Conservation (phyloP, 2,113 vertebrate genomes). For the Heloderma charlesbogerti region DNA sequence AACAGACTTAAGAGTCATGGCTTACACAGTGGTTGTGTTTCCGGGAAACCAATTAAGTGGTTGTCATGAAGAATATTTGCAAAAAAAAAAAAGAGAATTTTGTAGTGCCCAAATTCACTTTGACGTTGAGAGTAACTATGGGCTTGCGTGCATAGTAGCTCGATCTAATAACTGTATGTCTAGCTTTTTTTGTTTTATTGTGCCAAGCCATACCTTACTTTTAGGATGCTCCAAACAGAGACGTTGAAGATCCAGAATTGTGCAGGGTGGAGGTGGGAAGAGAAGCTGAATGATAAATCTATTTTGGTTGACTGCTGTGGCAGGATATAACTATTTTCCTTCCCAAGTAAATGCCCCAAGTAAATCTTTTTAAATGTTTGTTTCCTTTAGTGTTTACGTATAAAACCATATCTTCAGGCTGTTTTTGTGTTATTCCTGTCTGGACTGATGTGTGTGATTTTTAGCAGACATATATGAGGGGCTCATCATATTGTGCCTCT, state of each 20-base stretch:
- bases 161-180: background rate
- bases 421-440: background rate
- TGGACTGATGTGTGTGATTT: background rate
- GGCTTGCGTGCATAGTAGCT: background rate
- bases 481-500: background rate
- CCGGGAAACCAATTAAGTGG: background rate
- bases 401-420: slow-evolving; percentile 8
- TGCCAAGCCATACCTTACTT: background rate
- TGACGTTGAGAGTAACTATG: background rate
- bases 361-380: background rate
- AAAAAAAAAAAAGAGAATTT: background rate
- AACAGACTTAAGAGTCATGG: background rate
- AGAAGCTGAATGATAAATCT: background rate
- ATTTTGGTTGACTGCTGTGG: background rate
- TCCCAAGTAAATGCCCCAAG: background rate
- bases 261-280: background rate
- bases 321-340: background rate
- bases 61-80: background rate
- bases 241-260: background rate
- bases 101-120: background rate
- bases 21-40: background rate
- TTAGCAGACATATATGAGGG: background rate
- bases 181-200: background rate
- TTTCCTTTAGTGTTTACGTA: background rate
- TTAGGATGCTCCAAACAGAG: background rate